These are phyloP conservation scores for Ennomos erosarius DNA, from an alignment of 2,888 invertebrate genomes.

Conservation along the genomic window DNA sequence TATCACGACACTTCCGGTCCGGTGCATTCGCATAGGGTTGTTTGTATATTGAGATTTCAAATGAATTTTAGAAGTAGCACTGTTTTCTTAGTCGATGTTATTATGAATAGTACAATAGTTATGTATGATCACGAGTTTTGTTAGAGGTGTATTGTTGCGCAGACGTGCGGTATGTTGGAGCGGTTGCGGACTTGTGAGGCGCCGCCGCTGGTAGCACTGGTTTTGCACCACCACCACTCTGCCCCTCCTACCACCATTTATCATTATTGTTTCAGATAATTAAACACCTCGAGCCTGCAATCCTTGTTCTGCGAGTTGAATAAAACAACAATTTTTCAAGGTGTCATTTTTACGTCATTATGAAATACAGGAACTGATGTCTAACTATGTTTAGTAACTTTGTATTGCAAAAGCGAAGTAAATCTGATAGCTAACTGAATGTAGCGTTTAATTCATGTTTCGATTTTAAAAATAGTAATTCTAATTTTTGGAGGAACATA, in stretches of 20 bases:
- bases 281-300: conserved; percentile 15
- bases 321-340: conserved; percentile 5
- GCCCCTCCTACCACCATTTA: conserved; percentile 20
- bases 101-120: not conserved
- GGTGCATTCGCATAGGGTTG: conserved; percentile 60
- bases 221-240: conserved; percentile 26
- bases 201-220: not conserved
- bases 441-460: no score
- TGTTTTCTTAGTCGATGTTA: not conserved
- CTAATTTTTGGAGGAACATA: no score
- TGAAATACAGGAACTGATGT: conserved; percentile 19
- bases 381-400: conserved; percentile 3
- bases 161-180: conserved; percentile 15
- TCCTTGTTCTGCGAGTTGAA: conserved; percentile 13
- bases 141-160: not conserved
- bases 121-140: conserved; percentile 14
- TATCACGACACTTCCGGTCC: conserved; percentile 69
- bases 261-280: conserved; percentile 25
- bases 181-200: conserved; percentile 19
- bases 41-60: conserved; percentile 1
- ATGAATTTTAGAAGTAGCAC: conserved; percentile 7
- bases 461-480: no score
- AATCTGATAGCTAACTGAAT: no score
- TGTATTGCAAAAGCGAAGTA: not conserved
- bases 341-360: conserved; percentile 9